Conservation (phyloP, 1,140 invertebrate species). For the Hylyphantes graminicola region DNA sequence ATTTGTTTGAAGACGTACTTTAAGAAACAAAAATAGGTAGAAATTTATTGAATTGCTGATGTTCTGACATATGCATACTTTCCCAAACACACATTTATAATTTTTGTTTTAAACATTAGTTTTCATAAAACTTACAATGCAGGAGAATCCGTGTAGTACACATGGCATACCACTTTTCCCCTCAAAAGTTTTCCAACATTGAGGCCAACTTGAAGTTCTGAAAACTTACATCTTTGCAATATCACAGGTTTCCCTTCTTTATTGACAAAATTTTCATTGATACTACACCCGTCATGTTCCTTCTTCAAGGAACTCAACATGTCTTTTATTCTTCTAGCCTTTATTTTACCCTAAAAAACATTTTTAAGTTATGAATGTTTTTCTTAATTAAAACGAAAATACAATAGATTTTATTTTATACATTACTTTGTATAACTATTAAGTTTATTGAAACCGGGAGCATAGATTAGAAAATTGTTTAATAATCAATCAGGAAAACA, state of each 20-base stretch:
- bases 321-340: slow-evolving; percentile 76
- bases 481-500: too few relatives aligned
- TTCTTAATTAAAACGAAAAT: background rate
- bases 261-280: slow-evolving; percentile 74
- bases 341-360: slow-evolving; percentile 75
- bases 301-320: slow-evolving; percentile 73
- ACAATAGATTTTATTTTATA: background rate
- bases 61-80: too few relatives aligned
- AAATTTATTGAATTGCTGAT: too few relatives aligned
- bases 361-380: background rate
- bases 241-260: slow-evolving; percentile 70
- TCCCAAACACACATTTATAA: background rate
- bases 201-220: slow-evolving; percentile 71
- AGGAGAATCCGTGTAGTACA: slow-evolving; percentile 79
- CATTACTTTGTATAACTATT: too few relatives aligned
- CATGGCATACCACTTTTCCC: slow-evolving; percentile 84
- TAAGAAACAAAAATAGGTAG: too few relatives aligned
- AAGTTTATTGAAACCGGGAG: too few relatives aligned
- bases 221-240: slow-evolving; percentile 70
- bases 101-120: background rate
- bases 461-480: too few relatives aligned
- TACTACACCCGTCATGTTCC: slow-evolving; percentile 70
- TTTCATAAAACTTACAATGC: slow-evolving; percentile 76
- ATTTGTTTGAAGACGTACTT: too few relatives aligned
- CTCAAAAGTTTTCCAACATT: slow-evolving; percentile 78